phyloP scores from a whole-genome alignment of 2,797 vertebrate species.

The Pseudomugil gertrudae region DNA sequence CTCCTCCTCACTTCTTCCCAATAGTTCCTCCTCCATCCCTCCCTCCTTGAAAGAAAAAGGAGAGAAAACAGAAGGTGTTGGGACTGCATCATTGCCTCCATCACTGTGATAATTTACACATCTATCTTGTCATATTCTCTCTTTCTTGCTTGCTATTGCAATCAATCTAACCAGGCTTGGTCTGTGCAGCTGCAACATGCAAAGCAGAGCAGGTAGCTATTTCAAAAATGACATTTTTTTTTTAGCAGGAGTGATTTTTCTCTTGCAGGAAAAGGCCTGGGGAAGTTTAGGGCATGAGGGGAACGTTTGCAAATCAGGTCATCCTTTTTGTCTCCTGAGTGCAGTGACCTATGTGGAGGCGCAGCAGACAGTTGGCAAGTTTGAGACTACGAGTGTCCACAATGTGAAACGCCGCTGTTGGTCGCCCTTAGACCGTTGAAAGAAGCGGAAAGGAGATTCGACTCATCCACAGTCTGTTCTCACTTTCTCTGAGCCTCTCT shows the following conservation, averaged over 20 bases:
- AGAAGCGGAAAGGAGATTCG: slow-evolving; percentile 41
- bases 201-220: slow-evolving; percentile 73
- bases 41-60: slow-evolving; percentile 73
- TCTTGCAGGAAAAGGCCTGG: slow-evolving; percentile 31
- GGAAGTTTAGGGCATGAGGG: slow-evolving; percentile 17
- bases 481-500: slow-evolving; percentile 37
- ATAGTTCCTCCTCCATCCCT: slow-evolving; percentile 63
- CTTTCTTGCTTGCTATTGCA: slow-evolving; percentile 90
- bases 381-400: slow-evolving; percentile 16
- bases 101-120: slow-evolving; percentile 99
- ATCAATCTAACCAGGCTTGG: slow-evolving; percentile 95
- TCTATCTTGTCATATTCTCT: slow-evolving; percentile 99
- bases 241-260: slow-evolving; percentile 43
- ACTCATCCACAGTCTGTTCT: slow-evolving; percentile 25
- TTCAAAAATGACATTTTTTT: slow-evolving; percentile 60
- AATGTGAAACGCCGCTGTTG: slow-evolving; percentile 30
- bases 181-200: slow-evolving; percentile 83
- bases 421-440: slow-evolving; percentile 13
- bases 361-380: background rate
- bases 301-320: slow-evolving; percentile 53
- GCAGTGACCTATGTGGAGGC: slow-evolving; percentile 32
- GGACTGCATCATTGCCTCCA: slow-evolving; percentile 99
- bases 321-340: slow-evolving; percentile 38
- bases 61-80: slow-evolving; percentile 97
- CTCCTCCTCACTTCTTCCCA: slow-evolving; percentile 47